Percentiles rank a stretch among this genome's conserved stretches.
Evolutionary conservation across 2,797 vertebrate genomes (phyloP).

Genomic region (Mus caroli): DNA sequence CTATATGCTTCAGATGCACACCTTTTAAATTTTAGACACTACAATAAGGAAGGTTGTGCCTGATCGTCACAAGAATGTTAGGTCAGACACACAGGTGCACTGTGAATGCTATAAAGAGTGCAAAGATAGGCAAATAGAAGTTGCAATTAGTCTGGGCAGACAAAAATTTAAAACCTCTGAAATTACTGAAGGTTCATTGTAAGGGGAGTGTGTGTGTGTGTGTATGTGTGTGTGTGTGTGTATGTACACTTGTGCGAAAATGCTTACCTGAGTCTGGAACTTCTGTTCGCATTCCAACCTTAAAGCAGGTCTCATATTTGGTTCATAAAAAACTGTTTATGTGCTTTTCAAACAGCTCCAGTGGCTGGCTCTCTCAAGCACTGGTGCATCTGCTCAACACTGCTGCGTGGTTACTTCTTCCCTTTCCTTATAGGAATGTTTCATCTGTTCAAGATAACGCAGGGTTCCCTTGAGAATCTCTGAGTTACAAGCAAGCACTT

Average conservation of each 20-base stretch:
- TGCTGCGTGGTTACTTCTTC: background rate
- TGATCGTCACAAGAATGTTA: too few species aligned
- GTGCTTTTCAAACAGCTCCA: background rate
- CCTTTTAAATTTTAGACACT: background rate
- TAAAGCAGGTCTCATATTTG: background rate
- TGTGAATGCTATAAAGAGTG: background rate
- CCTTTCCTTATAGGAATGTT: background rate
- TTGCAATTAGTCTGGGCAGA: background rate
- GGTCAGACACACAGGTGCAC: background rate
- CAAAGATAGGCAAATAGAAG: background rate
- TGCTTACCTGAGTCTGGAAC: background rate
- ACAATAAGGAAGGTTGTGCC: background rate
- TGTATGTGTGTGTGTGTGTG: background rate
- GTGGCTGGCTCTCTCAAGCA: background rate
- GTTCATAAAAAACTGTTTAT: slow-evolving; percentile 7
- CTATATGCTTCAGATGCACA: background rate
- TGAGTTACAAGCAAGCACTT: background rate
- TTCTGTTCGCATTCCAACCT: background rate
- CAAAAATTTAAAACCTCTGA: background rate
- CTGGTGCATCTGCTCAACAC: background rate
- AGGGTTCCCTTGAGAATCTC: background rate
- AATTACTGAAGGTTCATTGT: background rate
- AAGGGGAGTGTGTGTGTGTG: background rate
- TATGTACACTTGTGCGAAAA: background rate
- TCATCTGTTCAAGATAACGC: background rate